phyloP scores from a whole-genome alignment of 2,888 invertebrate species.

The Baccha elongata region DNA sequence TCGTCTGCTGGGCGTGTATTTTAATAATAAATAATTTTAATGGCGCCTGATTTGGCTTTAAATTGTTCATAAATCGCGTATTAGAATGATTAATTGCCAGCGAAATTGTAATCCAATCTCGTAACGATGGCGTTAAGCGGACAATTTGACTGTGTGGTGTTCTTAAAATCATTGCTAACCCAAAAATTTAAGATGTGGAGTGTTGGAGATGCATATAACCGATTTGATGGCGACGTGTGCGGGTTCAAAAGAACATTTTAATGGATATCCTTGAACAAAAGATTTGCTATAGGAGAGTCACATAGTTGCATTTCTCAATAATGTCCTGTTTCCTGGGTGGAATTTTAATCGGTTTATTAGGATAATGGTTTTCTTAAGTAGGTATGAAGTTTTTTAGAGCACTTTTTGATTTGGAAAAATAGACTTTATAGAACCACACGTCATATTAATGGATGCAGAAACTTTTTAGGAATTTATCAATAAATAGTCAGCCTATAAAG shows the following conservation, averaged over 20 bases:
- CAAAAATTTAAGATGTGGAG: background rate
- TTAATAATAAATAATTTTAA: slow-evolving; percentile 78
- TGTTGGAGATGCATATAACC: slow-evolving; percentile 13
- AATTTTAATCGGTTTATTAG: slow-evolving; percentile 81
- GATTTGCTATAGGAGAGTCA: slow-evolving; percentile 6
- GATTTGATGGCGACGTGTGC: slow-evolving; percentile 13
- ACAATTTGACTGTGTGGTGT: slow-evolving; percentile 15
- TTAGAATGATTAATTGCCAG: slow-evolving; percentile 81
- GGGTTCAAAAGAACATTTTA: slow-evolving; percentile 31
- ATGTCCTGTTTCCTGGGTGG: slow-evolving; percentile 76
- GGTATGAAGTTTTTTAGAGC: background rate
- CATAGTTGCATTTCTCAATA: slow-evolving; percentile 52
- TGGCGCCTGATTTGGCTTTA: slow-evolving; percentile 77
- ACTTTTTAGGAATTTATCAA: no score
- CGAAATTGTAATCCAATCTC: slow-evolving; percentile 77
- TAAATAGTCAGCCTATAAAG: no score
- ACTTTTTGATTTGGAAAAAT: background rate
- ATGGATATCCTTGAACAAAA: slow-evolving; percentile 38
- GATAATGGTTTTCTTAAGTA: slow-evolving; percentile 47
- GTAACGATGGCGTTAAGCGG: slow-evolving; percentile 34
- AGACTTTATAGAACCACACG: no score
- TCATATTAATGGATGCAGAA: no score
- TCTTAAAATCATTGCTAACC: slow-evolving; percentile 55
- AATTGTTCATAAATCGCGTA: slow-evolving; percentile 78
- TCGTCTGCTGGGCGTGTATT: slow-evolving; percentile 60